These are phyloP conservation scores for Novumbra hubbsi DNA, from an alignment of 2,797 vertebrate genomes.

Conservation along the genomic window DNA sequence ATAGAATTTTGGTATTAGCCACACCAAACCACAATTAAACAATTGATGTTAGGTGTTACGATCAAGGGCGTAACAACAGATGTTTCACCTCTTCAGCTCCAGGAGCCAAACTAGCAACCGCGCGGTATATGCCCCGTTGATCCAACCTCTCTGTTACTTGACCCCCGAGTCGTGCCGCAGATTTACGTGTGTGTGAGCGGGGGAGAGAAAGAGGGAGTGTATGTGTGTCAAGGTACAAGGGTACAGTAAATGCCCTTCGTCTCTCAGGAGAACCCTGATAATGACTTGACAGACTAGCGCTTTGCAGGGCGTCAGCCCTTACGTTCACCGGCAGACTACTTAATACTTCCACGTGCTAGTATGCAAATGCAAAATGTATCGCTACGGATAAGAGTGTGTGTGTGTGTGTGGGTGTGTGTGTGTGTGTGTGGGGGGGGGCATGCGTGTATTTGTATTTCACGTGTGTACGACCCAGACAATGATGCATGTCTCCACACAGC, in stretches of 20 bases:
- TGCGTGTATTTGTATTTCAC: background rate
- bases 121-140: too few relatives aligned
- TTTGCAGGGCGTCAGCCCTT: constrained; percentile 70
- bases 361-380: background rate
- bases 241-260: constrained; percentile 50
- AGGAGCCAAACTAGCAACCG: too few relatives aligned
- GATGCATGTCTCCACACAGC: constrained; percentile 76
- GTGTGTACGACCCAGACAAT: constrained; percentile 63
- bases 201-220: too few relatives aligned
- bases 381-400: background rate
- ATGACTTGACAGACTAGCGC: constrained; percentile 71
- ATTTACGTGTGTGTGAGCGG: background rate
- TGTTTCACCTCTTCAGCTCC: too few relatives aligned
- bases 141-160: too few relatives aligned
- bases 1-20: too few relatives aligned
- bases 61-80: too few relatives aligned
- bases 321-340: constrained; percentile 80
- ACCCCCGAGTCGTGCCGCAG: too few relatives aligned
- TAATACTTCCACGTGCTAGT: constrained; percentile 77
- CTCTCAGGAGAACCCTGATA: constrained; percentile 59
- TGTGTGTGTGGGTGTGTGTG: background rate
- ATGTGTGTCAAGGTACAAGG: background rate
- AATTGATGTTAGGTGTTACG: too few relatives aligned
- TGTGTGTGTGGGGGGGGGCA: too few relatives aligned
- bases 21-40: too few relatives aligned